Evolutionary conservation across 2,888 invertebrate genomes (phyloP), one percentile per base, ranked within the genome.

Genomic region (Pristionchus maxplancki): DNA sequence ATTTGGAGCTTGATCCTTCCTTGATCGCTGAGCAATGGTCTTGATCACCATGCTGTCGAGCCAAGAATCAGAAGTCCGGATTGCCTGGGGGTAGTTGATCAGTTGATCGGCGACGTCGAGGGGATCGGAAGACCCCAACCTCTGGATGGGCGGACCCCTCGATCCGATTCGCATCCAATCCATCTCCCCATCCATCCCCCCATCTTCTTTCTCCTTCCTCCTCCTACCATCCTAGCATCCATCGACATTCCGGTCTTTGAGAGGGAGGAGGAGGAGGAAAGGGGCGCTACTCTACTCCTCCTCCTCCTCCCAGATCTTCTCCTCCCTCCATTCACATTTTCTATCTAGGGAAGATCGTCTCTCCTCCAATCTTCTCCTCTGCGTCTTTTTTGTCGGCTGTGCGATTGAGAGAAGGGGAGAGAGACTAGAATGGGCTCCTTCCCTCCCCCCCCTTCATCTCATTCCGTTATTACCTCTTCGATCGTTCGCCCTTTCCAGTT

Each of bases 221-320:
- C 71, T 86, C 86, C n/a, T 44, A 11, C 67, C 31, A 48, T 48
- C 31, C 86, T 58, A 31, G 64, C 85, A 40, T 28, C 78, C 34
- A 74, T 74, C 74, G 37, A 78, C 86, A 87, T 87, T 87, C 86
- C 86, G 86, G 86, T 87, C 86, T 53, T 87, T 87, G 86, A 87
- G 58, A 87, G 86, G 40, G 50, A 67, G 71, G 86, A 48, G 50
- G 86, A 48, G 50, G 86, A 71, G 44, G 71, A 28, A 44, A 64
- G 64, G 31, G 28, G 40, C 34, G 44, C 53, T 44, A 44, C 53
- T 81, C 81, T 44, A 44, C 50, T 40, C 48, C 44, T 81, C 31
- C 48, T 81, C 44, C 44, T 58, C 74, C 40, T 78, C 78, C 48
- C 44, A 78, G 44, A 48, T 48, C 78, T 24, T 3, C 82, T 50